phyloP scores from a whole-genome alignment of 92 coral and sea anemone species.

The Zoanthus sociatus region DNA sequence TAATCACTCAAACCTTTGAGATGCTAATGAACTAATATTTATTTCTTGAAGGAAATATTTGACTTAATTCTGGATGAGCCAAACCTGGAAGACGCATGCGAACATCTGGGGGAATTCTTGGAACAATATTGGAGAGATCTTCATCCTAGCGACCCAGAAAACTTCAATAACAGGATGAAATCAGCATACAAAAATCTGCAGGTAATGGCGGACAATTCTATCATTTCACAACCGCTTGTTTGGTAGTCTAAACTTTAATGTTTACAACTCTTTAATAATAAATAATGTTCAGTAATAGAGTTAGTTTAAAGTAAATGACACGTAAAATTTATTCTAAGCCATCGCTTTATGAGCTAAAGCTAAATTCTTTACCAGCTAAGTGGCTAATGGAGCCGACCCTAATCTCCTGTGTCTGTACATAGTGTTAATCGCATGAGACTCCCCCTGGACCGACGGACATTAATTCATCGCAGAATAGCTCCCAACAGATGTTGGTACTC shows the following conservation, averaged over 20 bases:
- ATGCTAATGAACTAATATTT: not conserved
- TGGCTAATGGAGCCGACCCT: not conserved
- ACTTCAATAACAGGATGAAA: conserved; percentile 63
- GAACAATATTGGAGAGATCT: conserved; percentile 98
- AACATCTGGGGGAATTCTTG: conserved; percentile 91
- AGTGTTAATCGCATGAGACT: no score
- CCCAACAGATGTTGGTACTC: no score
- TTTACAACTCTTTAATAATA: no score
- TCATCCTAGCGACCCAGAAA: conserved; percentile 78
- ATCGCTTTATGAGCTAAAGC: no score
- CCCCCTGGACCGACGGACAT: no score
- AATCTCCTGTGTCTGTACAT: not conserved
- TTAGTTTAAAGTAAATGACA: no score
- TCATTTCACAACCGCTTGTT: not conserved
- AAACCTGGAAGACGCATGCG: conserved; percentile 95
- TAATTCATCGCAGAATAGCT: not conserved
- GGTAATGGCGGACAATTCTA: not conserved
- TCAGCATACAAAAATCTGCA: conserved; percentile 48
- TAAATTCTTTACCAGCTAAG: not conserved
- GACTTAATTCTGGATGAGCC: conserved; percentile 96
- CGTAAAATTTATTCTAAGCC: no score
- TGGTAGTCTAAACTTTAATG: no score
- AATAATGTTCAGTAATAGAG: no score
- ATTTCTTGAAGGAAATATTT: conserved; percentile 79
- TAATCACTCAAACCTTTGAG: not conserved